Evolutionary conservation across 2,888 invertebrate species (phyloP).

Genomic region (Aphidoletes aphidimyza): DNA sequence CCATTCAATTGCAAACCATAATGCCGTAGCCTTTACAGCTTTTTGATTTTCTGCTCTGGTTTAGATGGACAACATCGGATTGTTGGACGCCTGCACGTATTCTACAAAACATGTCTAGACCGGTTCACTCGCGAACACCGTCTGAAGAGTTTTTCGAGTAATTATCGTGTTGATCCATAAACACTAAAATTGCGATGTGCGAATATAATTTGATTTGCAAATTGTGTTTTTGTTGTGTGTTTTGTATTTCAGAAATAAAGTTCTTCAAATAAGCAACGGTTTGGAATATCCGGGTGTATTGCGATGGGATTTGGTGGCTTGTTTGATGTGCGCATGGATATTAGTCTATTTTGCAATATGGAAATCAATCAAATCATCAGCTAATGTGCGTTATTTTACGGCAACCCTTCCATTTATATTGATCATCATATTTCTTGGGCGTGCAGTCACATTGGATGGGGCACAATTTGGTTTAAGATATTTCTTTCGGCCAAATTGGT

Average conservation of each 20-base stretch:
- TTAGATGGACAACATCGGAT: slow-evolving; percentile 77
- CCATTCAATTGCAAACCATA: not conserved
- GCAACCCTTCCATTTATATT: slow-evolving; percentile 91
- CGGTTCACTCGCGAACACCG: slow-evolving; percentile 81
- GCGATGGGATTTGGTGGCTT: slow-evolving; percentile 90
- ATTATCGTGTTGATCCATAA: slow-evolving; percentile 62
- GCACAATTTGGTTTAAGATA: slow-evolving; percentile 85
- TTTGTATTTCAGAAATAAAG: slow-evolving; percentile 78
- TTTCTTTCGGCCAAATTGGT: slow-evolving; percentile 90
- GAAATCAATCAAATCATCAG: slow-evolving; percentile 96
- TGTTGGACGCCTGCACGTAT: slow-evolving; percentile 81
- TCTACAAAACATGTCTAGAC: slow-evolving; percentile 72
- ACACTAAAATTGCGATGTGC: too few relatives aligned
- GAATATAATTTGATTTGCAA: not conserved
- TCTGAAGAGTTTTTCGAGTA: slow-evolving; percentile 95
- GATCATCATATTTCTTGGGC: slow-evolving; percentile 84
- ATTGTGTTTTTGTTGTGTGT: not conserved
- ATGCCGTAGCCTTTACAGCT: too few relatives aligned
- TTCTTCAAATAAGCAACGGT: slow-evolving; percentile 84
- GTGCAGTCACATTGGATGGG: slow-evolving; percentile 90
- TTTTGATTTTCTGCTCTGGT: not conserved
- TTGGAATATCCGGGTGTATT: slow-evolving; percentile 84
- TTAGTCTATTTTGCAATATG: slow-evolving; percentile 95
- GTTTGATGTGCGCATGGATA: slow-evolving; percentile 91
- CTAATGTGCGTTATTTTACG: slow-evolving; percentile 90